These are phyloP conservation scores for Sapajus apella DNA, from an alignment of 2,113 vertebrate species.

Conservation along the genomic window DNA sequence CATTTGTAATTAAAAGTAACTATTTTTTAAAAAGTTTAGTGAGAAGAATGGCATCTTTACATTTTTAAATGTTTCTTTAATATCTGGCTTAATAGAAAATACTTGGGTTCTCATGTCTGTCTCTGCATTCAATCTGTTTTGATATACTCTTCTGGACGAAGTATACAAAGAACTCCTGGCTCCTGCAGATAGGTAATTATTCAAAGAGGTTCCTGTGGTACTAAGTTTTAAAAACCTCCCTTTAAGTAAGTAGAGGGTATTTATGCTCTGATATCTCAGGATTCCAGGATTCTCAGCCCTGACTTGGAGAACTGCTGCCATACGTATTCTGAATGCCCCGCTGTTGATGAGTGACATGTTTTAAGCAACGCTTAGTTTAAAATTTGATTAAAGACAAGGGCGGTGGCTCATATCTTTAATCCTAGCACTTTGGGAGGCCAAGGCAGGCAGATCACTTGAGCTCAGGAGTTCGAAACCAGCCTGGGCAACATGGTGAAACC, in stretches of 20 bases:
- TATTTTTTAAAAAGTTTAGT: background rate
- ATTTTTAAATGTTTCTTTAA: background rate
- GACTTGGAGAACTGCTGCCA: rapidly evolving
- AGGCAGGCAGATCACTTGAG: too few relatives aligned
- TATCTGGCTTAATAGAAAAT: background rate
- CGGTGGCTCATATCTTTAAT: too few relatives aligned
- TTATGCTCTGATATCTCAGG: too few relatives aligned
- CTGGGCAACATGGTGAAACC: too few relatives aligned
- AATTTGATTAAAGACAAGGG: too few relatives aligned
- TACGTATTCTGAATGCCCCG: rapidly evolving
- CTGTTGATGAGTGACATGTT: rapidly evolving
- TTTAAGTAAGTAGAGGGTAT: too few relatives aligned
- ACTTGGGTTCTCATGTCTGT: too few relatives aligned
- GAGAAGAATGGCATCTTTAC: background rate
- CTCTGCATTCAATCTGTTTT: too few relatives aligned
- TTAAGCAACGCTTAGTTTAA: too few relatives aligned
- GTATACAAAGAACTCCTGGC: background rate
- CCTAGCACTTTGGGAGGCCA: too few relatives aligned
- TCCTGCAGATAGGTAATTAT: background rate
- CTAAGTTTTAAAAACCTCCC: background rate
- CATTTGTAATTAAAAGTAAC: background rate
- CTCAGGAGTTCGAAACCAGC: too few relatives aligned
- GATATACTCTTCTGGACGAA: too few relatives aligned
- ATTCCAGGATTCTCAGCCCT: background rate
- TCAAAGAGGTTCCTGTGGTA: background rate